A percentile compares a stretch with the other conserved stretches of the same genome.
These are phyloP conservation scores for Clarias magur DNA, from an alignment of 2,113 vertebrate species.

Conservation along the genomic window DNA sequence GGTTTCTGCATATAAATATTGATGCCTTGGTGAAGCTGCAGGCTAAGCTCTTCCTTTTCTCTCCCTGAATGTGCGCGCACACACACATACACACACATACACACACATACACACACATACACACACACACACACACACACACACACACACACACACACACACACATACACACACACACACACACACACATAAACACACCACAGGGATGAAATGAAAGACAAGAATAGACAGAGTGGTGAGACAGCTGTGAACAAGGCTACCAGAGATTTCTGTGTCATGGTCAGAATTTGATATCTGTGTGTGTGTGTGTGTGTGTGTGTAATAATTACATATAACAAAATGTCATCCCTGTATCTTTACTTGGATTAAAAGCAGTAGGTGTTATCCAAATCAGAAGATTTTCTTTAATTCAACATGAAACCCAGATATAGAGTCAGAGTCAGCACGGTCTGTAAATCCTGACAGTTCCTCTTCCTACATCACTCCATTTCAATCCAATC, in stretches of 20 bases:
- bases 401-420: not conserved
- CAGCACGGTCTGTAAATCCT: not conserved
- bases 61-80: not conserved
- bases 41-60: constrained; percentile 13
- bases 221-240: constrained; percentile 22
- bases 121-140: constrained; percentile 29
- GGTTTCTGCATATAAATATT: constrained; percentile 46
- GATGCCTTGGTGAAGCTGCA: constrained; percentile 38
- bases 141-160: constrained; percentile 27
- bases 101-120: constrained; percentile 25
- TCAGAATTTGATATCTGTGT: not conserved
- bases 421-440: not conserved
- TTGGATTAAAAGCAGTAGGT: not conserved
- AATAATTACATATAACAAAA: not conserved
- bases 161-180: constrained; percentile 23
- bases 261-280: not conserved
- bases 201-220: constrained; percentile 24
- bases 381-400: not conserved
- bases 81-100: constrained; percentile 21
- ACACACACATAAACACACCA: constrained; percentile 5
- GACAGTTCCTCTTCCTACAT: not conserved
- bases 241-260: not conserved
- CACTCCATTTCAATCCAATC: not conserved
- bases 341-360: not conserved
- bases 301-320: constrained; percentile 1